Evolutionary conservation across 2,113 vertebrate genomes (phyloP), one percentile per base, ranked within the genome.

Genomic region (Gallinago undulata): DNA sequence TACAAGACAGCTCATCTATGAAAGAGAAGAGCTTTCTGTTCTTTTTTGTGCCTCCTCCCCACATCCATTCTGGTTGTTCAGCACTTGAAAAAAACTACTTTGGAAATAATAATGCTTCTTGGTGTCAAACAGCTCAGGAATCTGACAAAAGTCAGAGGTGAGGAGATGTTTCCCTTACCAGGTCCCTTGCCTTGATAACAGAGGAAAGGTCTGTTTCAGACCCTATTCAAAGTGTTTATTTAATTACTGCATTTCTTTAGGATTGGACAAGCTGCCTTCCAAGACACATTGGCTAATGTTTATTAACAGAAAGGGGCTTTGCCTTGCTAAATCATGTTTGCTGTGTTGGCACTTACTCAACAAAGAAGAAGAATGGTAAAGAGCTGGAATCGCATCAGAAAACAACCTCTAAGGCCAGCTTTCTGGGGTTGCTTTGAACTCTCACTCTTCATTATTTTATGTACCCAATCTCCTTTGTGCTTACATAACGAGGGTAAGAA

Each of bases 401-500:
- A 95, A 60, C 51, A 83, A 81, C 53, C 80, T 94, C 91, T 50
- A 50, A 45, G 37, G 66, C 59, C 10, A 41, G 77, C 60, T 91
- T 76, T 70, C 80, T 60, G 69, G 37, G 33, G 74, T 63, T 35
- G 75, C 96, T 97, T 97, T 97, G 94, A 97, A 97, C 90, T 96
- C 90, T 86, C 83, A 60, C 41, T 94, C 85, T 90, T 96, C 85
- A 94, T 96, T 97, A 93, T 96, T 97, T 97, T 90, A 96, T 94
- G 87, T 70, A 15, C 66, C 72, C 70, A 63, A 60, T 87, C 91
- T 80, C 84, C 94, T 96, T 94, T 96, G 82, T 93, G 68, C 83
- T 93, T 85, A 78, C 47, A 37, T 67, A 86, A 86, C 70, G 59
- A 76, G 27, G 28, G 47, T 63, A 94, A 95, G 84, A 81, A 95